Evolutionary conservation across 2,113 vertebrate species (phyloP).

Genomic region (Misgurnus mizolepis): DNA sequence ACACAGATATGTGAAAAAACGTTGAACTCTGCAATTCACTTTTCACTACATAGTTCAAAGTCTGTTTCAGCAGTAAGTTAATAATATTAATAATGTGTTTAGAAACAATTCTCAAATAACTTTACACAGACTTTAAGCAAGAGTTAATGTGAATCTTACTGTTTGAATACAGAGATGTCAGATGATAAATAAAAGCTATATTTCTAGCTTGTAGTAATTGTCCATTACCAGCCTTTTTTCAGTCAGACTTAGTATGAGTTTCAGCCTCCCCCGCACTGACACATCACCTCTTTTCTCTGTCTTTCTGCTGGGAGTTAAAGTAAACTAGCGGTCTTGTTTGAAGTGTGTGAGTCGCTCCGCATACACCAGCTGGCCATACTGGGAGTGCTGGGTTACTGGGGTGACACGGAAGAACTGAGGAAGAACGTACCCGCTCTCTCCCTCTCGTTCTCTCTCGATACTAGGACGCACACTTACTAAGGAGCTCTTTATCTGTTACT

Average conservation of each 20-base stretch:
- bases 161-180: neutral
- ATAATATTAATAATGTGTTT: too few relatives aligned
- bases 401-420: slow-evolving; percentile 55
- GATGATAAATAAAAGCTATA: neutral
- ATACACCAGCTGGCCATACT: slow-evolving; percentile 67
- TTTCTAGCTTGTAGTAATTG: neutral
- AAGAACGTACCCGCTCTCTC: slow-evolving; percentile 71
- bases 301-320: slow-evolving; percentile 57
- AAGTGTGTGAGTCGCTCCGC: slow-evolving; percentile 54
- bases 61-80: too few relatives aligned
- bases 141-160: too few relatives aligned
- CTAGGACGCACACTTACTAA: neutral
- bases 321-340: slow-evolving; percentile 57
- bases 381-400: slow-evolving; percentile 72
- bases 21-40: too few relatives aligned
- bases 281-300: slow-evolving; percentile 7
- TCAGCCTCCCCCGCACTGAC: slow-evolving; percentile 32
- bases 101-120: too few relatives aligned
- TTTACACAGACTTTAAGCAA: too few relatives aligned
- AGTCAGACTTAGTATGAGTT: slow-evolving; percentile 7
- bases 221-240: neutral
- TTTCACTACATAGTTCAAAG: too few relatives aligned
- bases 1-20: too few relatives aligned
- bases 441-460: neutral
- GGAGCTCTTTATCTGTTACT: slow-evolving; percentile 17